These are phyloP conservation scores for Hydrotaea diabolus DNA, from an alignment of 2,888 invertebrate genomes.

Conservation along the genomic window DNA sequence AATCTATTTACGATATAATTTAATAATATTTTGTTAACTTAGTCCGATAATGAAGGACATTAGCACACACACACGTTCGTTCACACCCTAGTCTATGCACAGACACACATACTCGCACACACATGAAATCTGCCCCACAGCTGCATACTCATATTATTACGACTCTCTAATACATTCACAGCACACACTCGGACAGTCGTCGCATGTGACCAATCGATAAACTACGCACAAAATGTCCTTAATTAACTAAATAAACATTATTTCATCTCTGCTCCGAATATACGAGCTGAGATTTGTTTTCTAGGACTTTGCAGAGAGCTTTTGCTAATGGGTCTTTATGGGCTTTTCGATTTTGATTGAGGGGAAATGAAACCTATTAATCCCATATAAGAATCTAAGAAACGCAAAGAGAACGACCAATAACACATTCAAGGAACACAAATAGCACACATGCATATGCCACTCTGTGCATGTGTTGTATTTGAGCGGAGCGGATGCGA, in stretches of 20 bases:
- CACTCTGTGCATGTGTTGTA: not conserved
- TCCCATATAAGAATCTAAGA: slow-evolving; percentile 47
- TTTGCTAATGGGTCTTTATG: slow-evolving; percentile 41
- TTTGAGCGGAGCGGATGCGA: not conserved
- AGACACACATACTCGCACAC: too few relatives aligned
- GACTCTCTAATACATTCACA: not conserved
- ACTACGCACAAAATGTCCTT: slow-evolving; percentile 46
- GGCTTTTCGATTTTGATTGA: slow-evolving; percentile 38
- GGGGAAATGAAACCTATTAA: slow-evolving; percentile 54
- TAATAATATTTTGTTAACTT: too few relatives aligned
- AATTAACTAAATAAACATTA: slow-evolving; percentile 59
- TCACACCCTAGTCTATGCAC: too few relatives aligned
- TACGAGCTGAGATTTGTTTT: not conserved
- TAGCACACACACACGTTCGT: too few relatives aligned
- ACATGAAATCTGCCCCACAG: not conserved
- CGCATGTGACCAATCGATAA: slow-evolving; percentile 37
- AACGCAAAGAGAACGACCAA: not conserved
- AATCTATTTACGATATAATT: too few relatives aligned
- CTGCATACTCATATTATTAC: not conserved
- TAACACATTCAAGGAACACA: not conserved
- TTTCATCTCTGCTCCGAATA: not conserved
- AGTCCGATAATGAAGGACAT: too few relatives aligned
- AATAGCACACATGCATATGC: too few relatives aligned
- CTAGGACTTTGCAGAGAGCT: not conserved
- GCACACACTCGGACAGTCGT: not conserved